Evolutionary conservation across 2,888 invertebrate species (phyloP).

Genomic region (Yponomeuta plumbellus): DNA sequence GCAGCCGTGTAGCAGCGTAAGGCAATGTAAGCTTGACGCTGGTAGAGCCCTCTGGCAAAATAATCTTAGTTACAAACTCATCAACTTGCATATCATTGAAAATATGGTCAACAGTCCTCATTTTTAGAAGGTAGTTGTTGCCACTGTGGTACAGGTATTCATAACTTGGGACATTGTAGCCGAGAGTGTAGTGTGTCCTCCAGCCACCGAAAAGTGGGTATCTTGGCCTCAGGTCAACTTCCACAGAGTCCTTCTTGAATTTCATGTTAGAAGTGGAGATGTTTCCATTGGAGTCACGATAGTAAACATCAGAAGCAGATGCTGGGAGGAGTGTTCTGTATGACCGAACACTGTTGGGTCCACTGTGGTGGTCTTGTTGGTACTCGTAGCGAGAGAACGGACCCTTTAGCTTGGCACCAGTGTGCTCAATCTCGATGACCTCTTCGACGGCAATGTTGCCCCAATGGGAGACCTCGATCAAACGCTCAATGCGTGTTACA

Average conservation of each 20-base stretch:
- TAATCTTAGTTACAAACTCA: constrained; percentile 89
- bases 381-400: constrained; percentile 98
- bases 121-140: constrained; percentile 88
- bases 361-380: constrained; percentile 93
- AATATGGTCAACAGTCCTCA: constrained; percentile 97
- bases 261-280: constrained; percentile 98
- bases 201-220: constrained; percentile 99
- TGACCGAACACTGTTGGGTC: constrained; percentile 91
- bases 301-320: constrained; percentile 96
- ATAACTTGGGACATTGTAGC: constrained; percentile 98
- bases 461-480: constrained; percentile 99
- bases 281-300: constrained; percentile 97
- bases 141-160: constrained; percentile 93
- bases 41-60: constrained; percentile 95
- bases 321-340: constrained; percentile 92
- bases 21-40: constrained; percentile 89
- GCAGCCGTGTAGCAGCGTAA: constrained; percentile 83
- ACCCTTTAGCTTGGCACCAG: constrained; percentile 94
- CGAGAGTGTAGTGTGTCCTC: constrained; percentile 97
- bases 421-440: constrained; percentile 92
- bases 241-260: constrained; percentile 92
- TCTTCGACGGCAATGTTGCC: constrained; percentile 99
- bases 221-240: constrained; percentile 95
- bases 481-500: constrained; percentile 89
- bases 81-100: constrained; percentile 98